A percentile compares a stretch with the other conserved stretches of the same genome.
Evolutionary conservation across 2,113 vertebrate species (phyloP).

Genomic region (Neogobius melanostomus): DNA sequence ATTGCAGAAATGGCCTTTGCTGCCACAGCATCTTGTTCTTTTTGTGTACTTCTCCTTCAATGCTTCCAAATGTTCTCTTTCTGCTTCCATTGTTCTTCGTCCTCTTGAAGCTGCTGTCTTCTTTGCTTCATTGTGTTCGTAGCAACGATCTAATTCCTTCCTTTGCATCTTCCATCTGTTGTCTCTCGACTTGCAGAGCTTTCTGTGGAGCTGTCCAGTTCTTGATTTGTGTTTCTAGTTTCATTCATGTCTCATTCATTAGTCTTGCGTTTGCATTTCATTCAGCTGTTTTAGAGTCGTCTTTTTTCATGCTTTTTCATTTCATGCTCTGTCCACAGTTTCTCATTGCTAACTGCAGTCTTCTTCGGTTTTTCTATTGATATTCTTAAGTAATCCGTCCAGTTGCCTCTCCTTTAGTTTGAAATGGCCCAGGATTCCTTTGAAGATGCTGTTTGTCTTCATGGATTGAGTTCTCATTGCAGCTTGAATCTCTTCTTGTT

Average conservation of each 20-base stretch:
- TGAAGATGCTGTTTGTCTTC: neutral
- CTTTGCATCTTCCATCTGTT: neutral
- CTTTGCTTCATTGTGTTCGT: neutral
- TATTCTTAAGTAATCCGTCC: too few species aligned
- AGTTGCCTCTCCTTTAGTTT: neutral
- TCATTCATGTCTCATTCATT: too few species aligned
- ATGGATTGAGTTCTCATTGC: neutral
- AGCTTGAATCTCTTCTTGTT: neutral
- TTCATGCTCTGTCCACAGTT: too few species aligned
- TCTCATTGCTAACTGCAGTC: too few species aligned
- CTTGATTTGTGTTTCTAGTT: too few species aligned
- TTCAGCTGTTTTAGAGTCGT: neutral
- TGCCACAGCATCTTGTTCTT: neutral
- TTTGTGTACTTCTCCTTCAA: slow-evolving; percentile 6
- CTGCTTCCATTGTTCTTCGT: neutral
- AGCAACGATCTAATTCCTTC: neutral
- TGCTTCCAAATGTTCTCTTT: slow-evolving; percentile 4
- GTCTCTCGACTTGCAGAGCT: slow-evolving; percentile 6
- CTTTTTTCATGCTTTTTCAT: neutral
- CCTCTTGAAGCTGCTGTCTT: neutral
- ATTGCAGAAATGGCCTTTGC: neutral
- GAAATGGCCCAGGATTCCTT: neutral
- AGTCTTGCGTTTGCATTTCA: neutral
- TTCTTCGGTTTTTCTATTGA: too few species aligned
- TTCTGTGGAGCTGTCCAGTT: neutral